Evolutionary conservation across 2,888 invertebrate species (phyloP), one percentile per base, ranked within the genome.

Genomic region (Phasia obesa): DNA sequence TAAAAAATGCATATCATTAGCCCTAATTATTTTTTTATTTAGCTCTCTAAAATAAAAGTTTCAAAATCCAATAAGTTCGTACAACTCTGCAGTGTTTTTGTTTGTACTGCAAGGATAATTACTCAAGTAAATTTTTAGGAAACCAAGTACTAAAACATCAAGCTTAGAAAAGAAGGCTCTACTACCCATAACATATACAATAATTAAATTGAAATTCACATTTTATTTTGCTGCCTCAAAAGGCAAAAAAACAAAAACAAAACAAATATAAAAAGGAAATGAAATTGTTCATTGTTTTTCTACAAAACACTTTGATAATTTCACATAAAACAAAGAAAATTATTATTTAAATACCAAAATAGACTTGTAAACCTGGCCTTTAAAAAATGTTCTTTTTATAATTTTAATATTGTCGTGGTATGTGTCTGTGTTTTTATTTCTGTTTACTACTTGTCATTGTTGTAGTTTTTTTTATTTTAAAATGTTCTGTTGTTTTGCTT

Each of bases 171-270:
- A 69, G 42, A 55, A 64, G 19, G 27, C 47, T 51, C 11, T 38
- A n/a, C 21, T 51, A 57, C 44, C 65, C 70, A 53, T 74, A 70
- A 80, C 74, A 82, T 62, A 64, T 62, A 73, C 57, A 84, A 82
- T 85, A 87, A 86, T 87, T 87, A 85, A 85, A 86, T 87, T 86
- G 77, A 51, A 87, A 86, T 86, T 87, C 86, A 76, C 85, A 69
- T 82, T 74, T 73, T 44, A 7, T 73, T 84, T 71, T 75, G 27
- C 19, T 70, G 64, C 64, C 65, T 62, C 53, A 42, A 67, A 49
- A 51, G 51, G 53, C 23, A 27, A 25, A 31, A 44, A 65, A 31
- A 19, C 21, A 9, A 19, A 19, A 49, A 19, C 7, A 21, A 21
- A 23, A 17, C n/a, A 23, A 64, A 65, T 2, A 19, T 35, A 3